Evolutionary conservation across 2,113 vertebrate genomes (phyloP), one percentile per base, ranked within the genome.

Genomic region (Cephalopholis sonnerati): DNA sequence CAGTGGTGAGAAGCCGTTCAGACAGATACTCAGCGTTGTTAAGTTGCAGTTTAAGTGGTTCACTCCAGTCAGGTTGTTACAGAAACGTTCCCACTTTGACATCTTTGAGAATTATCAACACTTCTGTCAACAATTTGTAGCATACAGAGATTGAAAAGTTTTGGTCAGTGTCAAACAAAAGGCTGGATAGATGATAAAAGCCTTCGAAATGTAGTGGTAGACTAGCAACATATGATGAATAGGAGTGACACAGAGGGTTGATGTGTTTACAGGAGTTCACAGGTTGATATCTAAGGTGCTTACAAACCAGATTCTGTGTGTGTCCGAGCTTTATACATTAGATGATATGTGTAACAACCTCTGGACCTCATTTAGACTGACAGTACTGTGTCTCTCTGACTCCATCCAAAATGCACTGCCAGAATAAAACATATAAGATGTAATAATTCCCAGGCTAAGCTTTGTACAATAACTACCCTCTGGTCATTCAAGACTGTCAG

Each of bases 401-500:
- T 77, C 16, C 0, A n/a, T 71, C 66, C 36, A 64, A 75, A 86
- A 54, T 50, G 32, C 32, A 81, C 50, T 59, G 41, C 64, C n/a
- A 75, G 51, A 22, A 36, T 65, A 25, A 67, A 79, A 74, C 12
- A 27, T 29, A 61, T 13, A 24, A 55, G 75, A 61, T 46, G 15
- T 46, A 54, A 53, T 84, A 65, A 65, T 59, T 73, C 57, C 89
- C 61, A 57, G 29, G 74, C 39, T 63, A 39, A 73, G 64, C 48
- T 68, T 77, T 70, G 16, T 69, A 75, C 64, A 87, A 70, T 71
- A 79, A 65, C 7, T 18, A 63, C 58, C 74, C 61, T 72, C 66
- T 36, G 75, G 81, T 71, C 64, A 85, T 85, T 89, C 62, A 70
- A 66, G 55, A 53, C 51, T 77, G 20, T 29, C 69, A 57, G 67